phyloP scores from a whole-genome alignment of 2,113 vertebrate species.

The Nycticebus coucang region DNA sequence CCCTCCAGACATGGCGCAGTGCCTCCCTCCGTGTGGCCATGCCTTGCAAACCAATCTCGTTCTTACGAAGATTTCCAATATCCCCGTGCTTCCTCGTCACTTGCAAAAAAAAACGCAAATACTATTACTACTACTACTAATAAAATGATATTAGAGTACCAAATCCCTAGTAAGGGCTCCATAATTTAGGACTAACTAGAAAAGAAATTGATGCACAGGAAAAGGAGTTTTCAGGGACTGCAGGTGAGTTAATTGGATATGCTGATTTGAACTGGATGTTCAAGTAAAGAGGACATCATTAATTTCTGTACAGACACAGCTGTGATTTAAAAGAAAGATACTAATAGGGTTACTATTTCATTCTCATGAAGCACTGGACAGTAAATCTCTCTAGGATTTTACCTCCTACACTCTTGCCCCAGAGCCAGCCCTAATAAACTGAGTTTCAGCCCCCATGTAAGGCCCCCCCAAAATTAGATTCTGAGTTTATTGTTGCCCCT shows the following conservation, averaged over 20 bases:
- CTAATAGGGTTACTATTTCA: conserved; percentile 76
- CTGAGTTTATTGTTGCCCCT: not conserved
- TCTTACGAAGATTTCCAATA: not conserved
- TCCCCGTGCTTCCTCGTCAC: not conserved
- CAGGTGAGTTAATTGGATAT: conserved; percentile 84
- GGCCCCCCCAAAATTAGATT: not conserved
- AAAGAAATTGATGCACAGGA: conserved; percentile 65
- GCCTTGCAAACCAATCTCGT: not conserved
- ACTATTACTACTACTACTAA: not conserved
- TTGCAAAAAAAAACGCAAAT: not conserved
- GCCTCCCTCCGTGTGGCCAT: not conserved
- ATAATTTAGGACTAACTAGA: conserved; percentile 66
- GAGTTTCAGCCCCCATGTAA: not conserved
- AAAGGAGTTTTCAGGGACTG: conserved; percentile 66
- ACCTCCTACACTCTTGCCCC: not conserved
- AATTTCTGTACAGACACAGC: conserved; percentile 75
- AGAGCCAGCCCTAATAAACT: not conserved
- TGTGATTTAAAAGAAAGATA: conserved; percentile 79
- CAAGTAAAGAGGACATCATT: conserved; percentile 79
- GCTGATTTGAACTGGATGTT: conserved; percentile 81
- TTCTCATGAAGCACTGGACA: conserved; percentile 11
- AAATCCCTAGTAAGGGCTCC: not conserved
- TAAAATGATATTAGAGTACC: not conserved
- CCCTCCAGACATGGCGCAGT: not conserved
- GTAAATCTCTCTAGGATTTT: not conserved